Evolutionary conservation across 2,797 vertebrate genomes (phyloP).

Genomic region (Oophaga sylvatica): DNA sequence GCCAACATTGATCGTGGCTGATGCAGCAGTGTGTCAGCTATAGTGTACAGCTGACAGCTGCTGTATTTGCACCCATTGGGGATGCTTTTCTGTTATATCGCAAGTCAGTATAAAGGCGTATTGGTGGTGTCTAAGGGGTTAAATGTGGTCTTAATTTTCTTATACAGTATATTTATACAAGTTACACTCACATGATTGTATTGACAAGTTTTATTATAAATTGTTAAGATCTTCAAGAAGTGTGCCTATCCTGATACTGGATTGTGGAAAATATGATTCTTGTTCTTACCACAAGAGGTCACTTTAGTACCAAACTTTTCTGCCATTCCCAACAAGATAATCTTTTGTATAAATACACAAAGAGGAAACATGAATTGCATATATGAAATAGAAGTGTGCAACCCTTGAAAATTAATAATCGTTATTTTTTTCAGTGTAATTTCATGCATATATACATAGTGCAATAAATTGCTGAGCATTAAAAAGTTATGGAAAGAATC

Average conservation of each 20-base stretch:
- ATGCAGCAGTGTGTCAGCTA: no score
- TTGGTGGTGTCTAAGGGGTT: no score
- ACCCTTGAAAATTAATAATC: neutral
- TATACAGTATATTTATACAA: no score
- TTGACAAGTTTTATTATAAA: no score
- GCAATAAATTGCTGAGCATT: neutral
- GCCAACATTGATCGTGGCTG: no score
- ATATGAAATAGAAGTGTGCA: neutral
- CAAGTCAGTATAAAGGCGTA: no score
- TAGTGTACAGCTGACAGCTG: no score
- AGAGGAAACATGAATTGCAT: neutral
- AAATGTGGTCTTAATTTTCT: no score
- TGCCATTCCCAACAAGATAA: neutral
- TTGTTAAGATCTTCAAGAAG: neutral
- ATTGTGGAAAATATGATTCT: neutral
- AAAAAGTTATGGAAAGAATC: neutral
- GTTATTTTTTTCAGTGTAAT: neutral
- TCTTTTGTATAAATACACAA: neutral
- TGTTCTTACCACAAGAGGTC: constrained; percentile 48
- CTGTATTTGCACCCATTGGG: no score
- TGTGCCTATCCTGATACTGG: neutral
- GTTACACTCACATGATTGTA: no score
- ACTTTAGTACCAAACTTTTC: constrained; percentile 8
- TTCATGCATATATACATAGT: neutral
- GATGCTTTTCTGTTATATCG: no score